These are phyloP conservation scores for Drosophila cardini DNA, from an alignment of 1,140 invertebrate genomes.

Conservation along the genomic window DNA sequence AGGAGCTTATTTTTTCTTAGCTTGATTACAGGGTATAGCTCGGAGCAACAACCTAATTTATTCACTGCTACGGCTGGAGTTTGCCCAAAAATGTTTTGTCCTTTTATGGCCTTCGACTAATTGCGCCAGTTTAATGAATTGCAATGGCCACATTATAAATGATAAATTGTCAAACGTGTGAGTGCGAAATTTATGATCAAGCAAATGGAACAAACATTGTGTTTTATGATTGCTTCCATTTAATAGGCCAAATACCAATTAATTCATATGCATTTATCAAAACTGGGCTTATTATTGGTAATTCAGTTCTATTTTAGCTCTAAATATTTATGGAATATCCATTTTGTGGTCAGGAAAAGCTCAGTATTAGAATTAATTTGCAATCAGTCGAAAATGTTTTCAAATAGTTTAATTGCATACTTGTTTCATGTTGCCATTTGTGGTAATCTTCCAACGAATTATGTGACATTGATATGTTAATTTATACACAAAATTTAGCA, in stretches of 20 bases:
- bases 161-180: constrained; percentile 37
- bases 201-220: constrained; percentile 31
- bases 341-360: background rate
- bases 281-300: constrained; percentile 25
- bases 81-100: constrained; percentile 62
- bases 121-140: constrained; percentile 51
- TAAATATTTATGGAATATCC: constrained; percentile 7
- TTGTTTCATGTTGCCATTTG: background rate
- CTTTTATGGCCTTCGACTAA: constrained; percentile 46
- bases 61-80: constrained; percentile 18
- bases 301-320: constrained; percentile 4
- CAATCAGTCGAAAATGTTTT: background rate
- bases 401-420: background rate
- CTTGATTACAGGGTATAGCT: constrained; percentile 4
- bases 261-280: constrained; percentile 34
- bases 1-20: background rate
- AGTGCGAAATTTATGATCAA: constrained; percentile 41
- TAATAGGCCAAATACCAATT: constrained; percentile 37
- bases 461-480: too few relatives aligned
- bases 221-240: constrained; percentile 43
- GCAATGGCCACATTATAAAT: constrained; percentile 61
- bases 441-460: too few relatives aligned
- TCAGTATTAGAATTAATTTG: background rate
- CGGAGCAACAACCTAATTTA: background rate
- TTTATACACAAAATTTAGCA: too few relatives aligned